These are phyloP conservation scores for Apodemus agrarius DNA, from an alignment of 2,797 vertebrate genomes.

Conservation along the genomic window DNA sequence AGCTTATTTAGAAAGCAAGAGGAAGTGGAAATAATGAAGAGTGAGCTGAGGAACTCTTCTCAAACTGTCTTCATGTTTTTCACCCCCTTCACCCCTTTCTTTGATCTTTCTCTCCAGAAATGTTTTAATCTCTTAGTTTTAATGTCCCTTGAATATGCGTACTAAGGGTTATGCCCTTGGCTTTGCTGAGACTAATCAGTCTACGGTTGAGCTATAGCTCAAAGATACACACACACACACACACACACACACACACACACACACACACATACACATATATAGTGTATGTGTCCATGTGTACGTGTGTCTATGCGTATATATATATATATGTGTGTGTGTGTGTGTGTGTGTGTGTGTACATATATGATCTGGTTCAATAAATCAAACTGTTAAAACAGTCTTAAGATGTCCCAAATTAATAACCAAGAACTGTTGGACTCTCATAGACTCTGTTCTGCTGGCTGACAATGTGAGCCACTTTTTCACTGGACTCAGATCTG, in stretches of 20 bases:
- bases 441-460: background rate
- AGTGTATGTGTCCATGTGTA: background rate
- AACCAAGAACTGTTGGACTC: background rate
- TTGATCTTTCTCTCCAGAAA: background rate
- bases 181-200: background rate
- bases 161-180: background rate
- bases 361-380: background rate
- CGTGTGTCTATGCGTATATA: too few relatives aligned
- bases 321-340: too few relatives aligned
- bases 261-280: too few relatives aligned
- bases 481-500: background rate
- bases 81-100: too few relatives aligned
- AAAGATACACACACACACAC: background rate
- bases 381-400: background rate
- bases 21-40: background rate
- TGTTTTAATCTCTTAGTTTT: background rate
- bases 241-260: background rate
- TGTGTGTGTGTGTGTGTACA: background rate
- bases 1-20: background rate
- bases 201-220: background rate
- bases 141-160: background rate
- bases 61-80: background rate
- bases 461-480: background rate
- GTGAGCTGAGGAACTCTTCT: background rate
- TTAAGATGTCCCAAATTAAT: background rate